These are phyloP conservation scores for Tragelaphus buxtoni DNA, from an alignment of 2,113 vertebrate species.

Conservation along the genomic window DNA sequence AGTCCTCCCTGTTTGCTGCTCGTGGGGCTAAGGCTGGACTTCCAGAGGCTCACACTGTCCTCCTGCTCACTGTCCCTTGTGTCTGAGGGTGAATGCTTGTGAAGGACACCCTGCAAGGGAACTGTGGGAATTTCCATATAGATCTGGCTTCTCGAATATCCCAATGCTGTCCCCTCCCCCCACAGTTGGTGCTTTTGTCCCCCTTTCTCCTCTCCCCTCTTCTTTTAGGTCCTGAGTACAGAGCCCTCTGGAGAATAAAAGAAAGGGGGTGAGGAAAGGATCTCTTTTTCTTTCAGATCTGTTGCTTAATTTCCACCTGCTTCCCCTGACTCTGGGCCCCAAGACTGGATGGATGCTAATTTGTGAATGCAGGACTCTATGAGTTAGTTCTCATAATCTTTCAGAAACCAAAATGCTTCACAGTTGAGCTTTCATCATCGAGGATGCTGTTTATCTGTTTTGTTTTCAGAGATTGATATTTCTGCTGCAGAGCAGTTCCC, in stretches of 20 bases:
- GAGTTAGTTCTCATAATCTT: background rate
- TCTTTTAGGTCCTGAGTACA: background rate
- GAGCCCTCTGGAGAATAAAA: conserved; percentile 41
- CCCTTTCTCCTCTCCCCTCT: background rate
- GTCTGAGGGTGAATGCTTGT: background rate
- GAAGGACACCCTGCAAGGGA: background rate
- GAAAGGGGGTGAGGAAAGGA: background rate
- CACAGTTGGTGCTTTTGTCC: background rate
- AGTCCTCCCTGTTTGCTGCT: background rate
- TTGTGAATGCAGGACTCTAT: background rate
- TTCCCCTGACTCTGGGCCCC: background rate
- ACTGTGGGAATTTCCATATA: conserved; percentile 21
- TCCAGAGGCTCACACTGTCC: background rate
- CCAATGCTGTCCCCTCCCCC: background rate
- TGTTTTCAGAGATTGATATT: background rate
- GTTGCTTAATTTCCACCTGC: background rate
- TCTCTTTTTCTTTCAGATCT: conserved; percentile 53
- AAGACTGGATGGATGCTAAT: background rate
- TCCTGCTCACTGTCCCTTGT: background rate
- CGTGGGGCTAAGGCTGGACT: background rate
- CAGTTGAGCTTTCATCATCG: background rate
- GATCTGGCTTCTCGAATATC: background rate
- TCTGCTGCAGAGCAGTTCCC: background rate
- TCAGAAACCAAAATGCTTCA: background rate
- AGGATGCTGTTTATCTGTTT: background rate